Conservation (phyloP, 2,888 invertebrate genomes). For the Lasioglossum morio region DNA sequence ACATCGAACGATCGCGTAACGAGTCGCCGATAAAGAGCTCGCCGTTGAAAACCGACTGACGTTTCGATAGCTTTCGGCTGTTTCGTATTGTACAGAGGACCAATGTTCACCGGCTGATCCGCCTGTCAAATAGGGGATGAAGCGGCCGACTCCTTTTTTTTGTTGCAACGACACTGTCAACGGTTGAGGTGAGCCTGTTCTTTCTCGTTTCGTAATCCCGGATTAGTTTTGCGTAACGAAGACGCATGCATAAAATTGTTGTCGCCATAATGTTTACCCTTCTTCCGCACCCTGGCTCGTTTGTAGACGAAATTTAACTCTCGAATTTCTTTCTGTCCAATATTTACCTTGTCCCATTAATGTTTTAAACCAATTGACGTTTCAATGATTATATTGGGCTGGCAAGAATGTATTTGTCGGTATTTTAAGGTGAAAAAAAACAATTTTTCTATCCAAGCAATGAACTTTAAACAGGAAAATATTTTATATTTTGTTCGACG, state of each 20-base stretch:
- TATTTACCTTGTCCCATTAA: not conserved
- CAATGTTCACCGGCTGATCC: slow-evolving; percentile 32
- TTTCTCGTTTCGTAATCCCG: not conserved
- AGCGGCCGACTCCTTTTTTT: slow-evolving; percentile 16
- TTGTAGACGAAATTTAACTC: not conserved
- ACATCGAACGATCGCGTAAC: slow-evolving; percentile 16
- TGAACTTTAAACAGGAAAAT: too few relatives aligned
- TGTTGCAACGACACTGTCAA: slow-evolving; percentile 14
- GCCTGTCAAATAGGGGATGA: slow-evolving; percentile 24
- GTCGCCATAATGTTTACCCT: too few relatives aligned
- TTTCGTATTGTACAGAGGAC: slow-evolving; percentile 3
- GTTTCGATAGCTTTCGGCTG: slow-evolving; percentile 28
- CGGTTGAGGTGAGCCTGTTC: slow-evolving; percentile 46
- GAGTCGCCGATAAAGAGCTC: slow-evolving; percentile 27
- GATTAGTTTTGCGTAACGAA: not conserved
- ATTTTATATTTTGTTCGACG: too few relatives aligned
- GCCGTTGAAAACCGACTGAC: slow-evolving; percentile 18
- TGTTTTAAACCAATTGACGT: not conserved
- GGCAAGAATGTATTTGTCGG: too few relatives aligned
- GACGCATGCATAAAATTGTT: not conserved
- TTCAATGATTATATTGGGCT: not conserved
- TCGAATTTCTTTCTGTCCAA: not conserved
- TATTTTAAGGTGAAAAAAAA: too few relatives aligned
- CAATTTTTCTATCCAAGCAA: too few relatives aligned
- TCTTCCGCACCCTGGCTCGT: too few relatives aligned